Evolutionary conservation across 2,888 invertebrate genomes (phyloP).

Genomic region (Spodoptera littoralis): DNA sequence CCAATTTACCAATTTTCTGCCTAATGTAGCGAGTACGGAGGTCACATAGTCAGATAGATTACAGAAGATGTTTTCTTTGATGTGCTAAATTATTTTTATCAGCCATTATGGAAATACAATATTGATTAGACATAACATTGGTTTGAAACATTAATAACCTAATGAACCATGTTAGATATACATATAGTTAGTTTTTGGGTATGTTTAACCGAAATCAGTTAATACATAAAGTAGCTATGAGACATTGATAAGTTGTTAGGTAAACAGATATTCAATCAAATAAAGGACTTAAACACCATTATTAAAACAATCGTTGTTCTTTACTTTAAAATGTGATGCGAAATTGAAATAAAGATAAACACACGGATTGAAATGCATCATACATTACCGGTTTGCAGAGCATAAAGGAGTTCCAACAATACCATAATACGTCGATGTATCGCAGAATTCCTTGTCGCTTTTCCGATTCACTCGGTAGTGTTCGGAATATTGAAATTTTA

Average conservation of each 20-base stretch:
- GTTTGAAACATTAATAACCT: too few species aligned
- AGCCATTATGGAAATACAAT: background rate
- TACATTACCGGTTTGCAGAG: constrained; percentile 16
- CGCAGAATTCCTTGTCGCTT: constrained; percentile 44
- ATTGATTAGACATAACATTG: too few species aligned
- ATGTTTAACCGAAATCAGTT: too few species aligned
- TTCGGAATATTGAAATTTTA: constrained; percentile 59
- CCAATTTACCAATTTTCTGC: constrained; percentile 15
- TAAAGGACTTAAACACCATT: background rate
- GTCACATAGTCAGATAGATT: constrained; percentile 11
- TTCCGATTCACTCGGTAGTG: constrained; percentile 53
- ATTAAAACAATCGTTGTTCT: background rate
- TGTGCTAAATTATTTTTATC: background rate
- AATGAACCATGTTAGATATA: too few species aligned
- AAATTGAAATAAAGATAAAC: background rate
- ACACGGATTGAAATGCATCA: constrained; percentile 15
- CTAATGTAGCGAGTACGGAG: constrained; percentile 4
- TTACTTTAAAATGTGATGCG: background rate
- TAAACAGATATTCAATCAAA: too few species aligned
- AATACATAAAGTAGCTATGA: too few species aligned
- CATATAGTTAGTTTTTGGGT: too few species aligned
- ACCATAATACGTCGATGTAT: constrained; percentile 31
- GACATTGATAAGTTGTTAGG: too few species aligned
- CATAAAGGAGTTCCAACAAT: constrained; percentile 25
- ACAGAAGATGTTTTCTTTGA: background rate